Percentiles rank a stretch among this genome's conserved stretches.
These are phyloP conservation scores for Lepidostoma basale DNA, from an alignment of 1,140 invertebrate genomes.

Conservation along the genomic window DNA sequence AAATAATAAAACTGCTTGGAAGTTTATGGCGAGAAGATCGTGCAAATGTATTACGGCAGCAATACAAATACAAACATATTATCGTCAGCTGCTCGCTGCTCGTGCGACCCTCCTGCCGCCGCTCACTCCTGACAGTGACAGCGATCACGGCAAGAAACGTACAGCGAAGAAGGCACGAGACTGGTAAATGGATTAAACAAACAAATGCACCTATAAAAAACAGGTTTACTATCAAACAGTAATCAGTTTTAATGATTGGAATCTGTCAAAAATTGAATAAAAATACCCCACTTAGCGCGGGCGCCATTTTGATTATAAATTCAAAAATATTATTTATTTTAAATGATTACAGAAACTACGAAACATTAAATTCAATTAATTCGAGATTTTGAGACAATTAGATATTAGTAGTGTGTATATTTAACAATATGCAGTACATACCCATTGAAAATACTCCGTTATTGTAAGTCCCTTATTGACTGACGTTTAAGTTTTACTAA, in stretches of 20 bases:
- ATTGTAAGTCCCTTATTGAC: not conserved
- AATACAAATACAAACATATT: too few relatives aligned
- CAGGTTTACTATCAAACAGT: too few relatives aligned
- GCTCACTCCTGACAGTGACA: too few relatives aligned
- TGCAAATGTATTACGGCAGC: too few relatives aligned
- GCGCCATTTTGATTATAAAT: constrained; percentile 29
- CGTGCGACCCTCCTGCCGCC: too few relatives aligned
- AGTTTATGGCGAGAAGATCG: too few relatives aligned
- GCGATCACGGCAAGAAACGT: too few relatives aligned
- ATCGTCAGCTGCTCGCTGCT: too few relatives aligned
- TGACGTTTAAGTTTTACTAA: constrained; percentile 17
- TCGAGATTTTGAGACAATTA: not conserved
- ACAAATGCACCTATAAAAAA: too few relatives aligned
- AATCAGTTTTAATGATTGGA: not conserved
- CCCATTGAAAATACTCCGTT: constrained; percentile 20
- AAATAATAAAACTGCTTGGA: too few relatives aligned
- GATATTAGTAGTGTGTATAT: not conserved
- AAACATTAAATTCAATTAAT: not conserved
- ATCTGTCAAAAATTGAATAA: constrained; percentile 24
- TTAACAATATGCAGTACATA: not conserved
- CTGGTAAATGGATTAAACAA: too few relatives aligned
- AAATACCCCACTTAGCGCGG: constrained; percentile 19
- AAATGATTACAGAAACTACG: not conserved
- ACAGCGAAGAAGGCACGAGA: too few relatives aligned
- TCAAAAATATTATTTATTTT: constrained; percentile 12